Evolutionary conservation across 2,113 vertebrate species (phyloP).

Genomic region (Ciconia maguari): DNA sequence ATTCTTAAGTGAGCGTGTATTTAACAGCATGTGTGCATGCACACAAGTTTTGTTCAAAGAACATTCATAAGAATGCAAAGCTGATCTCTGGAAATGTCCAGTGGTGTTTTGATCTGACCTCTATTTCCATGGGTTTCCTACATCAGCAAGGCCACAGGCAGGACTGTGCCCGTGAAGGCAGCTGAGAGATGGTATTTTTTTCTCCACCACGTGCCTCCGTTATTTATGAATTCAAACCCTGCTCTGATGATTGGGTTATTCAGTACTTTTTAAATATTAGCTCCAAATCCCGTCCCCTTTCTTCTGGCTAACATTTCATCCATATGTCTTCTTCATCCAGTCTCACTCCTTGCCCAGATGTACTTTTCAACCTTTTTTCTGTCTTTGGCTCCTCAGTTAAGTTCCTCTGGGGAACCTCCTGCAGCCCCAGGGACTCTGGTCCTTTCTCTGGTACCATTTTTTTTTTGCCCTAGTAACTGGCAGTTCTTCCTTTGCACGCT

Average conservation of each 20-base stretch:
- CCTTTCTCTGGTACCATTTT: neutral
- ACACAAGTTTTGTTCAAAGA: neutral
- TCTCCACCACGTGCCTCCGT: rapidly evolving
- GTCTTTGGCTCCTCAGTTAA: neutral
- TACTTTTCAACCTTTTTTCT: neutral
- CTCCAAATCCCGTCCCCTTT: neutral
- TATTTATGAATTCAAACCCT: neutral
- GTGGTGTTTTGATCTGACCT: neutral
- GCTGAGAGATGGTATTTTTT: neutral
- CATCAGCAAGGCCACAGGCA: neutral
- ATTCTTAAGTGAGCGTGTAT: neutral
- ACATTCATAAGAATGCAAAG: neutral
- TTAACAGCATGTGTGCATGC: neutral
- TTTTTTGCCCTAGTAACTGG: neutral
- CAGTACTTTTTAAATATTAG: neutral
- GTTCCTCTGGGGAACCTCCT: neutral
- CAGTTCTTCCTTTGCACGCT: neutral
- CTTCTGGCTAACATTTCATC: neutral
- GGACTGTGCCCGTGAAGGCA: neutral
- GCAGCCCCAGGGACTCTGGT: neutral
- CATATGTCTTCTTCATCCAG: neutral
- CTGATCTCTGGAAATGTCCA: neutral
- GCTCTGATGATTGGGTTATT: neutral
- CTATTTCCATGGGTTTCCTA: neutral
- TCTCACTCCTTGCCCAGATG: neutral